Percentiles rank a stretch among this genome's conserved stretches.
phyloP scores from a whole-genome alignment of 2,113 vertebrate genomes.

The Andinoacara biseriatus region DNA sequence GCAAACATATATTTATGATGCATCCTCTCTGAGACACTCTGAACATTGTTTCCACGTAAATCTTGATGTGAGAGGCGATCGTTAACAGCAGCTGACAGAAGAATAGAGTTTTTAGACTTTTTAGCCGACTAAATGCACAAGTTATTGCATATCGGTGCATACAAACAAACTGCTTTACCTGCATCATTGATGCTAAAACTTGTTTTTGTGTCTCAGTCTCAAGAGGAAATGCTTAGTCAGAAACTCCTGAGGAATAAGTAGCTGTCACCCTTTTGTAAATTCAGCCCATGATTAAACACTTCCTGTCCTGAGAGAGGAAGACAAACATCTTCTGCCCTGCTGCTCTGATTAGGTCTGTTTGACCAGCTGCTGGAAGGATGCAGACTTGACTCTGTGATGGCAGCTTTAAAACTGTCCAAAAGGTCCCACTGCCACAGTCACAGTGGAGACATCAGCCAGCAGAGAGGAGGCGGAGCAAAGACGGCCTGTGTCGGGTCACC shows the following conservation, averaged over 20 bases:
- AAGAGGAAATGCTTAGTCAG: background rate
- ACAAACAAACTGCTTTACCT: background rate
- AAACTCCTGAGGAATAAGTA: background rate
- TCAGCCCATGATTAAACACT: background rate
- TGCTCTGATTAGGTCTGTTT: background rate
- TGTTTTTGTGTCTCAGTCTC: background rate
- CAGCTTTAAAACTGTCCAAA: no score
- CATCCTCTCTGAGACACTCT: background rate
- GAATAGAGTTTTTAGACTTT: no score
- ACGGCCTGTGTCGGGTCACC: no score
- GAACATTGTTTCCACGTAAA: background rate
- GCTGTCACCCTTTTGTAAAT: background rate
- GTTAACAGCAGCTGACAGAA: background rate
- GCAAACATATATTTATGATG: no score
- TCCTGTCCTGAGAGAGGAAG: background rate
- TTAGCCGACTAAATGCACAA: background rate
- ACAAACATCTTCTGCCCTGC: background rate
- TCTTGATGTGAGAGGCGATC: background rate
- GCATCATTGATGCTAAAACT: background rate
- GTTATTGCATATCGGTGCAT: no score
- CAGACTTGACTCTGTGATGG: background rate
- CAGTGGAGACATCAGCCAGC: no score
- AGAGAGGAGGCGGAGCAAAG: no score
- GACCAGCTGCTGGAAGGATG: background rate
- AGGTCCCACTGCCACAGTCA: no score